A percentile compares a stretch with the other conserved stretches of the same genome.
These are phyloP conservation scores for Drosophila punjabiensis DNA, from an alignment of 1,140 invertebrate genomes.

Conservation along the genomic window DNA sequence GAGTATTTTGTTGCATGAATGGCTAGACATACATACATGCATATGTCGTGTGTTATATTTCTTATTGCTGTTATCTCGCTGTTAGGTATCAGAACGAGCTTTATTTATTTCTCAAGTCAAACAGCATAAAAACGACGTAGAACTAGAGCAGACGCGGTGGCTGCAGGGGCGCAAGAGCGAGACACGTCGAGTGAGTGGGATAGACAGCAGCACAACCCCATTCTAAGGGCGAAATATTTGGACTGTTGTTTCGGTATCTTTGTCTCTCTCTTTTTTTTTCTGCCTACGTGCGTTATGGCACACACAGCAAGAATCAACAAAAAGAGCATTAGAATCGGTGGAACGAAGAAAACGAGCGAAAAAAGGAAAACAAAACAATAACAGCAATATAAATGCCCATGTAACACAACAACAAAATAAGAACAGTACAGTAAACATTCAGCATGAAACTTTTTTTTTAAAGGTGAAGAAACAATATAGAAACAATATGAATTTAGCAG, in stretches of 20 bases:
- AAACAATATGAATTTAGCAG: too few relatives aligned
- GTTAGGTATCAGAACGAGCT: conserved; percentile 3
- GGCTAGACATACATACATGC: background rate
- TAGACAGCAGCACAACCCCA: background rate
- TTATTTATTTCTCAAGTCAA: conserved; percentile 9
- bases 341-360: conserved; percentile 24
- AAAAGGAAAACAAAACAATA: conserved; percentile 25
- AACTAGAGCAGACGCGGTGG: conserved; percentile 43
- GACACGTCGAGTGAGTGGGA: background rate
- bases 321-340: conserved; percentile 48
- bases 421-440: conserved; percentile 15
- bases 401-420: conserved; percentile 16
- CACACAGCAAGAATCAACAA: conserved; percentile 53
- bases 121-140: conserved; percentile 19
- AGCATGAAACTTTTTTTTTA: background rate
- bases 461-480: background rate
- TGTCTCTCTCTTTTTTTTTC: background rate
- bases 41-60: conserved; percentile 1
- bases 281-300: conserved; percentile 71
- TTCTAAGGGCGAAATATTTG: conserved; percentile 53
- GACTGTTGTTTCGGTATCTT: conserved; percentile 13
- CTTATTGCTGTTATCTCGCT: conserved; percentile 27
- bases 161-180: conserved; percentile 3
- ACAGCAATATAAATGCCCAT: conserved; percentile 22
- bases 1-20: background rate